phyloP scores from a whole-genome alignment of 1,140 invertebrate species.

The Cydia amplana region DNA sequence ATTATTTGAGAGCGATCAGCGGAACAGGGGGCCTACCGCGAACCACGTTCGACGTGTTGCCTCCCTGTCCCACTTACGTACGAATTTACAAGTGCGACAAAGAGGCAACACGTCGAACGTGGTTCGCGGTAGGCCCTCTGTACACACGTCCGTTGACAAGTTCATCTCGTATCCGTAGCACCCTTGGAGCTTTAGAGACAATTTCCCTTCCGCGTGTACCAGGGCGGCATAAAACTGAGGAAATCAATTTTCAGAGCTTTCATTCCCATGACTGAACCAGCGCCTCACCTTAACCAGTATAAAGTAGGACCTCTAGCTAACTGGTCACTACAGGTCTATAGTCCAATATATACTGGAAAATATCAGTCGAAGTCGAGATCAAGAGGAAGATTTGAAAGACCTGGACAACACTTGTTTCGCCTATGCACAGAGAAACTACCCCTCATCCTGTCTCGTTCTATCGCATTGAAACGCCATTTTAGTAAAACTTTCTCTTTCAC shows the following conservation, averaged over 20 bases:
- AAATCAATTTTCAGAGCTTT: background rate
- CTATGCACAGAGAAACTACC: background rate
- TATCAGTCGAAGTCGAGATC: no score
- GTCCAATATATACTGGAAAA: no score
- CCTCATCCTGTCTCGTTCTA: background rate
- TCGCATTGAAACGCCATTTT: background rate
- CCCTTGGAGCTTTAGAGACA: background rate
- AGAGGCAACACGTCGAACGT: no score
- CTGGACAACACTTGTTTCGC: background rate
- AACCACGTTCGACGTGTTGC: no score
- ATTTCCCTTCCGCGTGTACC: constrained; percentile 1
- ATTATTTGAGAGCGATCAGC: no score
- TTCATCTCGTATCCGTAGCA: background rate
- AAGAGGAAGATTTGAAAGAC: no score
- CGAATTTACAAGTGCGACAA: no score
- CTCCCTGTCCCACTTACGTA: no score
- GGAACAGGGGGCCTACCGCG: no score
- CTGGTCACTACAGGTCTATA: no score
- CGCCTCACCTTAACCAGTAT: background rate
- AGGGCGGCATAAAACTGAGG: constrained; percentile 10
- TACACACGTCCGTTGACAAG: background rate
- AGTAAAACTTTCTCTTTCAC: constrained; percentile 6
- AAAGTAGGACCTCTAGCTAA: background rate
- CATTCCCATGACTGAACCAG: background rate
- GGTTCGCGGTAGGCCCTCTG: no score